Percentiles rank a stretch among this genome's conserved stretches.
Conservation (phyloP, 1,140 invertebrate genomes). For the roundworm (Caenorhabditis elegans) region DNA sequence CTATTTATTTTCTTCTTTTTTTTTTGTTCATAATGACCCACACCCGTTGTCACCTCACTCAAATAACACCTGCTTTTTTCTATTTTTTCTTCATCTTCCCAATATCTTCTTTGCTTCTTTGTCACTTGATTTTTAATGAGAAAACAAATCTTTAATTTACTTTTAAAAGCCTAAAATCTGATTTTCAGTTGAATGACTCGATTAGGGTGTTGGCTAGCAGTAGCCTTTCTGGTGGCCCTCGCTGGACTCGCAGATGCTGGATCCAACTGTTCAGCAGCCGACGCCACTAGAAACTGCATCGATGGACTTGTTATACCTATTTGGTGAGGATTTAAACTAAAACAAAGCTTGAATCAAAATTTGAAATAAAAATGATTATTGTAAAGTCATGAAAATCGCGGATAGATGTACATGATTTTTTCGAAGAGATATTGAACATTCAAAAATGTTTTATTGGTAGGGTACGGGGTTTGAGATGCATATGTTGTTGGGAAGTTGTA, state of each 20-base stretch:
- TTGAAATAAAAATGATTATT: neutral
- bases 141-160: neutral
- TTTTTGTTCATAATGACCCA: neutral
- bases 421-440: no score
- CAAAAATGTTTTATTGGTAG: no score
- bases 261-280: constrained; percentile 64
- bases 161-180: neutral
- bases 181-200: constrained; percentile 38
- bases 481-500: no score
- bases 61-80: constrained; percentile 8
- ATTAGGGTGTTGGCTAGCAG: constrained; percentile 39
- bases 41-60: neutral
- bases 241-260: constrained; percentile 53
- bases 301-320: constrained; percentile 62
- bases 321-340: constrained; percentile 48
- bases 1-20: neutral
- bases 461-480: no score
- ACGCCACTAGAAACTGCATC: constrained; percentile 66
- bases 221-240: constrained; percentile 34
- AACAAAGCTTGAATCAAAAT: neutral
- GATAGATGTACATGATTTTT: no score
- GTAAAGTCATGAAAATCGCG: no score
- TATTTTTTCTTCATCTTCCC: neutral
- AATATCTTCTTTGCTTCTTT: neutral
- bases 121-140: neutral